phyloP scores from a whole-genome alignment of 2,888 invertebrate species.

The Quadroppia sp. region DNA sequence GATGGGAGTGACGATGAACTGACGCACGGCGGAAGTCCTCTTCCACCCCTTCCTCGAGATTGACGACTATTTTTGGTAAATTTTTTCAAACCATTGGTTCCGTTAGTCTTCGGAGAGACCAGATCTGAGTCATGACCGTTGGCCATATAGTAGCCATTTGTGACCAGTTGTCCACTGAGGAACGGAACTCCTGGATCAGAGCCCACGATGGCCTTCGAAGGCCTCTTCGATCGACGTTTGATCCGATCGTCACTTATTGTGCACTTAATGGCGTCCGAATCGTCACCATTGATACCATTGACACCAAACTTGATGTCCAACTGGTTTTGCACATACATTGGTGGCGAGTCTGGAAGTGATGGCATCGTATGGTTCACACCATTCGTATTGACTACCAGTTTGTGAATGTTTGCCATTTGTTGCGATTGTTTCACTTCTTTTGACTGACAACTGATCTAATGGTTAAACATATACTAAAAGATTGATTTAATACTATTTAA shows the following conservation, averaged over 20 bases:
- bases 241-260: conserved; percentile 49
- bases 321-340: conserved; percentile 5
- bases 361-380: neutral
- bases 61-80: conserved; percentile 73
- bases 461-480: neutral
- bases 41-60: conserved; percentile 74
- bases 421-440: neutral
- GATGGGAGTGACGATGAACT: too few relatives aligned
- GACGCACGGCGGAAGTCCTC: too few relatives aligned
- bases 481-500: too few relatives aligned
- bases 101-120: conserved; percentile 19
- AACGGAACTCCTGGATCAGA: neutral
- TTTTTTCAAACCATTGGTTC: conserved; percentile 32
- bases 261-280: neutral
- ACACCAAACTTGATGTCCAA: conserved; percentile 4
- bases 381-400: conserved; percentile 12
- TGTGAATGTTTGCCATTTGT: conserved; percentile 13
- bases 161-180: neutral
- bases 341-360: conserved; percentile 31
- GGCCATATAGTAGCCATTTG: neutral
- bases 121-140: neutral
- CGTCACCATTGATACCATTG: too few relatives aligned
- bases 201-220: conserved; percentile 51
- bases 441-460: neutral
- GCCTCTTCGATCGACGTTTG: conserved; percentile 54